These are phyloP conservation scores for Unio pictorum DNA, from an alignment of 2,888 invertebrate genomes.

Conservation along the genomic window DNA sequence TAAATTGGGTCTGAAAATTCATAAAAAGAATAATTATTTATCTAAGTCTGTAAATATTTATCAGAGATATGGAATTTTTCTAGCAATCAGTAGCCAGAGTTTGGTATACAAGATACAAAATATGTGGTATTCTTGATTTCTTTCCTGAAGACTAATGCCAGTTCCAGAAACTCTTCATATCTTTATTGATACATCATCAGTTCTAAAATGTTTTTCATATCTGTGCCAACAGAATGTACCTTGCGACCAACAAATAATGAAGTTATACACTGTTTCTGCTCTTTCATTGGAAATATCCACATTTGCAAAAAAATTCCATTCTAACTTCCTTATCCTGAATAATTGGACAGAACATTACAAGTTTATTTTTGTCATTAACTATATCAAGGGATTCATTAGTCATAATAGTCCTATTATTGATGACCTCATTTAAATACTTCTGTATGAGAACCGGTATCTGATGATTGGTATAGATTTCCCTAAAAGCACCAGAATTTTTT, in stretches of 20 bases:
- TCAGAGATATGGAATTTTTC: no score
- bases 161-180: conserved; percentile 10
- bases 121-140: no score
- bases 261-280: conserved; percentile 18
- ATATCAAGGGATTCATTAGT: conserved; percentile 19
- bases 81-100: no score
- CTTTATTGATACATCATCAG: conserved; percentile 22
- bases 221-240: conserved; percentile 7
- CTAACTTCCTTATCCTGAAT: conserved; percentile 6
- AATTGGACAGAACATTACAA: conserved; percentile 13
- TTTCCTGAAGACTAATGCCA: conserved; percentile 4
- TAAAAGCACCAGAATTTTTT: no score
- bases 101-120: no score
- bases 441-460: conserved; percentile 11
- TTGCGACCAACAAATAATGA: conserved; percentile 10
- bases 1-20: no score
- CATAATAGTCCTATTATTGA: conserved; percentile 17
- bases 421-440: conserved; percentile 6
- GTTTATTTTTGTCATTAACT: conserved; percentile 13
- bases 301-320: conserved; percentile 15
- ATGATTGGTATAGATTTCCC: conserved; percentile 10
- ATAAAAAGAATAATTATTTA: no score
- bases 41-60: no score
- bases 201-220: conserved; percentile 9
- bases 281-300: conserved; percentile 15